Conservation (phyloP, 2,113 vertebrate genomes). For the Promerops cafer region DNA sequence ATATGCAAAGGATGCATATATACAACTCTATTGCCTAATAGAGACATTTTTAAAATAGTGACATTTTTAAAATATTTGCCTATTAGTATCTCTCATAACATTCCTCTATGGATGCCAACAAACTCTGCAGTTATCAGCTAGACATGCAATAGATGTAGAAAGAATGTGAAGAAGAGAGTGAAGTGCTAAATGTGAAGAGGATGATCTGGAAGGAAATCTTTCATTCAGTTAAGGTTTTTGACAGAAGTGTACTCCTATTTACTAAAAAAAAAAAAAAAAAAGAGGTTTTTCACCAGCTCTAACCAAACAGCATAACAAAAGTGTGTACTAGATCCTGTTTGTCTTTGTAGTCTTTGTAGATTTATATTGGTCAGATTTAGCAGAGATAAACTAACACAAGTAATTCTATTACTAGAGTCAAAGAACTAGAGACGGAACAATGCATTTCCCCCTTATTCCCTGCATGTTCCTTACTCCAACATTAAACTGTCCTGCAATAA, state of each 20-base stretch:
- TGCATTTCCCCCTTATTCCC: background rate
- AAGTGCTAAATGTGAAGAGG: background rate
- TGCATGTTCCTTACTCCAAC: background rate
- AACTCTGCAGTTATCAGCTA: background rate
- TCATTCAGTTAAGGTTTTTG: background rate
- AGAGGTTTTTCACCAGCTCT: background rate
- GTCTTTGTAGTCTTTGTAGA: background rate
- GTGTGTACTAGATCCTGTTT: background rate
- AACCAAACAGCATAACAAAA: background rate
- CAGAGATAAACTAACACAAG: background rate
- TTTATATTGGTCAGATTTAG: background rate
- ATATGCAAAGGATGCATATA: too few relatives aligned
- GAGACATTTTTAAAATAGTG: background rate
- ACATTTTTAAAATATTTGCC: background rate
- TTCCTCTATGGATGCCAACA: background rate
- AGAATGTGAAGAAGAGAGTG: background rate
- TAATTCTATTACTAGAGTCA: background rate
- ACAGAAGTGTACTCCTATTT: background rate
- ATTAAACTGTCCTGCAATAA: background rate
- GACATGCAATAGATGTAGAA: background rate
- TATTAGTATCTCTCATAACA: background rate
- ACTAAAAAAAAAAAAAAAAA: rapidly evolving
- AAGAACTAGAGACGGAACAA: background rate
- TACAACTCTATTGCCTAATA: too few relatives aligned
- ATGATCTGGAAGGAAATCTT: background rate